A percentile compares a stretch with the other conserved stretches of the same genome.
Evolutionary conservation across 2,888 invertebrate genomes (phyloP).

Genomic region (Caradrina kadenii): DNA sequence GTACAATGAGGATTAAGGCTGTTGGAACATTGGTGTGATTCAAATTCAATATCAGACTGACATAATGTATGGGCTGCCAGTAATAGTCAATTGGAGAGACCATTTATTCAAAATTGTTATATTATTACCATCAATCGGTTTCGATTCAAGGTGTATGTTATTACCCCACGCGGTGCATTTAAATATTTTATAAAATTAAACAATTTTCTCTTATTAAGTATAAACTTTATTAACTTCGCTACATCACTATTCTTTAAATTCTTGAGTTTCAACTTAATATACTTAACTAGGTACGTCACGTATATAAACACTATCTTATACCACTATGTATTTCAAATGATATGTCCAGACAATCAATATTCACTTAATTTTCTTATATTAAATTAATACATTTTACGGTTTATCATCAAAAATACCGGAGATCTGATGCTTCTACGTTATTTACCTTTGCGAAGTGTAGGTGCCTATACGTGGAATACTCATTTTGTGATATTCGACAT

Average conservation of each 20-base stretch:
- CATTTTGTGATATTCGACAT: constrained; percentile 82
- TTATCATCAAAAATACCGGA: constrained; percentile 83
- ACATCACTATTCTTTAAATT: constrained; percentile 88
- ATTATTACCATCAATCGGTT: too few relatives aligned
- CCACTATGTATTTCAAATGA: constrained; percentile 81
- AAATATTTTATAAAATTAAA: constrained; percentile 64
- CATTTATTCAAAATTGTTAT: too few relatives aligned
- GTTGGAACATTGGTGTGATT: neutral
- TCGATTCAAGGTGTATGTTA: too few relatives aligned
- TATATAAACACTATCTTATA: constrained; percentile 88
- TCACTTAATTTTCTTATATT: constrained; percentile 84
- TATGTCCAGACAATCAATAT: constrained; percentile 83
- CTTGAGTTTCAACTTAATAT: constrained; percentile 88
- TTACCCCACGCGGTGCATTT: neutral
- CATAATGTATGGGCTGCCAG: neutral
- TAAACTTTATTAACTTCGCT: constrained; percentile 87
- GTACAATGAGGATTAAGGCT: neutral
- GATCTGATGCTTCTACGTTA: constrained; percentile 84
- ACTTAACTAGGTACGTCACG: constrained; percentile 88
- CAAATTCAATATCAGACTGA: neutral
- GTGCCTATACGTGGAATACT: constrained; percentile 83
- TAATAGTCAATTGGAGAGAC: too few relatives aligned
- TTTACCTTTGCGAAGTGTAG: constrained; percentile 80
- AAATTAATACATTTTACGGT: constrained; percentile 85
- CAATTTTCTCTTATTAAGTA: constrained; percentile 72